Base-by-base conservation (phyloP, 2,797 vertebrate genomes). In the Rhinophrynus dorsalis region DNA sequence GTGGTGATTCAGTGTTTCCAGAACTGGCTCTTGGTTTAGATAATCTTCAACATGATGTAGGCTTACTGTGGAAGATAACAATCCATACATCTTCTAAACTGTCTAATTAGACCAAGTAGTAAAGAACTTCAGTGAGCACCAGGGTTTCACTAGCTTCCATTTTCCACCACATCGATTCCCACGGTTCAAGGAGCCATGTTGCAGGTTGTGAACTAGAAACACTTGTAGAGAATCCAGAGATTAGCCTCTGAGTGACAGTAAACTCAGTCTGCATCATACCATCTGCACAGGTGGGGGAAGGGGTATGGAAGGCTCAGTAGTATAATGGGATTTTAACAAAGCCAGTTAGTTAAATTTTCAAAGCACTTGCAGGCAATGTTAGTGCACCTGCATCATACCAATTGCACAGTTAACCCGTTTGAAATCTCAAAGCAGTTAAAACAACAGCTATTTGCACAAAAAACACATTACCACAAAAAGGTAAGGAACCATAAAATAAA, bases 281-380 rank as follows among this genome's bases (percentile, higher is more conserved):
- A 73, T 73, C 69, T 73, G 69, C 11, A 61, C 20, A 24, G 17
- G 18, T 23, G 72, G 72, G 50, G 72, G 50, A 52, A 47, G 35
- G 60, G 60, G 45, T 10, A 10, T 15, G 37, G 18, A 50, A 42
- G 42, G 73, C 33, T 50, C 40, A 73, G 61, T 8, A 60, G 52
- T 59, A 6, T 66, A 66, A 73, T 59, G 57, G 54, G 69, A 73
- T 73, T 73, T 66, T 4, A 59, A 18, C 6, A 66, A 73, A 73
- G 61, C 55, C 45, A 66, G 44, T 58, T 72, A 58, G 32, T 52
- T 73, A 66, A 35, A 65, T 65, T 72, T 64, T 4, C 58, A 58
- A 32, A 27, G 35, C 18, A 29, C 6, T 24, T 54, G 24, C 60
- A 38, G 4, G 44, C 10, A 52, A 51, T 60, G 12, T 30, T 30